Evolutionary conservation across 2,113 vertebrate species (phyloP).

Genomic region (Athene cunicularia): DNA sequence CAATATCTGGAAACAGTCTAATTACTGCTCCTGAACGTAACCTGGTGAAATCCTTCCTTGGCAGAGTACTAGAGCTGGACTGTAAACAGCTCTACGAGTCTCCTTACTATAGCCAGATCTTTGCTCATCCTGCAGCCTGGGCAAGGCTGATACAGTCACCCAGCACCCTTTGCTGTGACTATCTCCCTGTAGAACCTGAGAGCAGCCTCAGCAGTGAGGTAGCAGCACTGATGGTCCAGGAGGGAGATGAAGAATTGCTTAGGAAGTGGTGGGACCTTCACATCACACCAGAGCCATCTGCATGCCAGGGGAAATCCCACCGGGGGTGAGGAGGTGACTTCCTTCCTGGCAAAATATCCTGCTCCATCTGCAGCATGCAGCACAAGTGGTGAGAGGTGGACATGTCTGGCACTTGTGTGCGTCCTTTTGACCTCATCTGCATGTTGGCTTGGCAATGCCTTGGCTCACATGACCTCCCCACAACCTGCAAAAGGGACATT

Average conservation of each 20-base stretch:
- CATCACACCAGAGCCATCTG: neutral
- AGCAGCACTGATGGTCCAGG: neutral
- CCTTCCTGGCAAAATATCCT: conserved; percentile 12
- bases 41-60: neutral
- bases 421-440: neutral
- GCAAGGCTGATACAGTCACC: neutral
- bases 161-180: neutral
- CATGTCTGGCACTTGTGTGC: neutral
- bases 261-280: neutral
- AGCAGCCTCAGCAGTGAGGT: neutral
- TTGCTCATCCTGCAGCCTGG: neutral
- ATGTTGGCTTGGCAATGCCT: neutral
- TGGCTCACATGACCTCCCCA: neutral
- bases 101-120: neutral
- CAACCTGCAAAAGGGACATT: neutral
- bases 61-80: neutral
- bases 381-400: neutral
- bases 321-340: neutral
- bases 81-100: neutral
- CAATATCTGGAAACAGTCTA: neutral
- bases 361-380: neutral
- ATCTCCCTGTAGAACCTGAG: neutral
- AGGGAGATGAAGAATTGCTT: neutral
- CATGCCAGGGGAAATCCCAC: neutral
- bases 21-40: neutral